Base-by-base conservation (phyloP, 35 echinoderm and acorn worm genomes). In the Chiridota heheva region DNA sequence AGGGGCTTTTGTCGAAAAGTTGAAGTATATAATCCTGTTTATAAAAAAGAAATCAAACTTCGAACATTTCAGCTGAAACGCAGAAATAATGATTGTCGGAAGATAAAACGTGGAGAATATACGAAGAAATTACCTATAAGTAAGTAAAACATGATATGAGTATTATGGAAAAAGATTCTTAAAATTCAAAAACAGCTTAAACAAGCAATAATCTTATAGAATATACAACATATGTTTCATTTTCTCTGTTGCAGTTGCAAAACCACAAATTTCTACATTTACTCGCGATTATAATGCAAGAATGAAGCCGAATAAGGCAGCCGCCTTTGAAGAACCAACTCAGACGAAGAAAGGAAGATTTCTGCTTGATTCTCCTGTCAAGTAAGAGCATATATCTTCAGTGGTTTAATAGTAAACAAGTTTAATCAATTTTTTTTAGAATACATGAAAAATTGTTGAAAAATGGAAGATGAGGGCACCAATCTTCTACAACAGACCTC, bases 321-420 rank as follows among this genome's bases (percentile, higher is more conserved):
- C 92, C 15, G 92, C 87, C 8, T 96, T 96, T 62, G 63, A 90
- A 7, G 92, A 96, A 87, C 87, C 87, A 28, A 96, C 92, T 24
- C 67, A 77, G 34, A 83, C 84, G 36, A 65, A 72, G 5, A 96
- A 96, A 61, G 87, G 92, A 22, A 42, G 92, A 44, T 96, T 90
- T 56, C 31, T 96, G 42, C 42, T 85, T 17, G 87, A 90, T n/a
- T 75, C 74, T 6, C 73, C 43, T 0, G 44, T 93, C 17, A 82
- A 70, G 90, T 93, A 76, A 75, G 64, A 44, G 35, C 8, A n/a
- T n/a, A n/a, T 51, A 8, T 51, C n/a, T 8, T 51, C 8, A 51
- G 8, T 51, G 8, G 8, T n/a, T 12, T 51, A 8, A 12, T 12
- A n/a, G 8, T 8, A 12, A 8, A n/a, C n/a, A 8, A 12, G 47